phyloP scores from a whole-genome alignment of 2,888 invertebrate species.

The Elmis aenea region DNA sequence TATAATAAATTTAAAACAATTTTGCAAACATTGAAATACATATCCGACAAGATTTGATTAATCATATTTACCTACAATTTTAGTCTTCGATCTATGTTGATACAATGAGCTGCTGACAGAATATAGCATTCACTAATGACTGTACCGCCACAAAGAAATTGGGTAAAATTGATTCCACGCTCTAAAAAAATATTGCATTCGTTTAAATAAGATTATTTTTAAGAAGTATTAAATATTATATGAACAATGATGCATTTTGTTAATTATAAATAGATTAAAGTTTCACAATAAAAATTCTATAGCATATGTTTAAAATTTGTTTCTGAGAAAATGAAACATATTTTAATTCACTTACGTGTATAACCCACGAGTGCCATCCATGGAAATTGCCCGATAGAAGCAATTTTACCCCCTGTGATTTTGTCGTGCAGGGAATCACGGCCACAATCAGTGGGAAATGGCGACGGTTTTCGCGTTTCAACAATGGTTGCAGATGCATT shows the following conservation, averaged over 20 bases:
- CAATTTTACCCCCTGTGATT: conserved; percentile 49
- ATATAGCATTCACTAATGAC: conserved; percentile 31
- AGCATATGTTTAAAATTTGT: too few species aligned
- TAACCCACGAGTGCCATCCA: conserved; percentile 55
- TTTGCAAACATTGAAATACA: too few species aligned
- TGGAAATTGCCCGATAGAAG: conserved; percentile 52
- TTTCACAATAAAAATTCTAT: too few species aligned
- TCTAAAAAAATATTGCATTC: conserved; percentile 13
- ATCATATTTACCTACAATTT: conserved; percentile 28
- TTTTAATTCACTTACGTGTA: conserved; percentile 24
- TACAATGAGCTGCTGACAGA: conserved; percentile 37
- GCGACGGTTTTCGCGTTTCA: conserved; percentile 3
- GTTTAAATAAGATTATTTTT: not conserved
- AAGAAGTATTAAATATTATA: not conserved
- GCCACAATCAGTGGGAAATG: conserved; percentile 25
- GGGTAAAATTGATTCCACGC: conserved; percentile 18
- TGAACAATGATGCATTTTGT: not conserved
- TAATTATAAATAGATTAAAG: too few species aligned
- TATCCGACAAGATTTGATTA: conserved; percentile 3
- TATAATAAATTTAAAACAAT: too few species aligned
- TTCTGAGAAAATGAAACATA: too few species aligned
- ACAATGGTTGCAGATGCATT: too few species aligned
- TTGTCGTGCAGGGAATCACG: conserved; percentile 26
- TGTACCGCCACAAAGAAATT: conserved; percentile 36
- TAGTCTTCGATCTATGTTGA: conserved; percentile 20